Conservation (phyloP, 1,140 invertebrate genomes). For the Aphaenogaster ashmeadi region DNA sequence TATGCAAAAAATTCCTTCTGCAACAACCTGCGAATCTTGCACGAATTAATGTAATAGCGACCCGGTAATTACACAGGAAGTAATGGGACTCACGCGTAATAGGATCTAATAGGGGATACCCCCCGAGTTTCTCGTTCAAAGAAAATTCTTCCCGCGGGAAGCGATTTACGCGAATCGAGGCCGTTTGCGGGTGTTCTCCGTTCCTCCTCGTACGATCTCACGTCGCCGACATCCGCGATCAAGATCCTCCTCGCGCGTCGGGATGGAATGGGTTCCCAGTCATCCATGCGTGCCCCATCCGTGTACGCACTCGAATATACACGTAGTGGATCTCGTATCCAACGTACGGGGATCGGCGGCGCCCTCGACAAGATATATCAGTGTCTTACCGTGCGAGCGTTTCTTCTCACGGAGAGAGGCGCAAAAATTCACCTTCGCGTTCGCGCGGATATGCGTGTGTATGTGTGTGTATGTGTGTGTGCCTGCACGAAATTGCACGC, state of each 20-base stretch:
- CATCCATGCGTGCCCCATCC: conserved; percentile 72
- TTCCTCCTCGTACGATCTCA: conserved; percentile 67
- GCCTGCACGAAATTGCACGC: conserved; percentile 38
- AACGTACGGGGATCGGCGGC: neutral
- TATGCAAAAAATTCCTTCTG: conserved; percentile 15
- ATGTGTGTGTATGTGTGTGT: neutral
- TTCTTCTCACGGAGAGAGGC: conserved; percentile 74
- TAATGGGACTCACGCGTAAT: conserved; percentile 37
- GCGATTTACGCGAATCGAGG: conserved; percentile 17
- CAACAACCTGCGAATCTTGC: conserved; percentile 10
- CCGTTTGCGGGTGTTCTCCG: conserved; percentile 29
- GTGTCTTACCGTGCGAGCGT: conserved; percentile 62
- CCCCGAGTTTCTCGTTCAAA: neutral
- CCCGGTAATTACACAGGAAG: conserved; percentile 43
- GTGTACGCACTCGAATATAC: conserved; percentile 60
- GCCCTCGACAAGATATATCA: conserved; percentile 71
- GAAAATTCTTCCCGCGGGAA: conserved; percentile 44
- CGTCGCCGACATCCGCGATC: conserved; percentile 67
- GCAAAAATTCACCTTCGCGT: conserved; percentile 71
- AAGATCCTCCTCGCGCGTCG: conserved; percentile 68
- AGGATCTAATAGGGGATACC: conserved; percentile 33
- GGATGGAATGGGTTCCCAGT: conserved; percentile 71
- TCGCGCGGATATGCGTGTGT: neutral
- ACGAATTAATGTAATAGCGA: conserved; percentile 9
- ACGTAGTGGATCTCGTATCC: conserved; percentile 68